phyloP scores from a whole-genome alignment of 1,140 invertebrate species.

The Venturia canescens region DNA sequence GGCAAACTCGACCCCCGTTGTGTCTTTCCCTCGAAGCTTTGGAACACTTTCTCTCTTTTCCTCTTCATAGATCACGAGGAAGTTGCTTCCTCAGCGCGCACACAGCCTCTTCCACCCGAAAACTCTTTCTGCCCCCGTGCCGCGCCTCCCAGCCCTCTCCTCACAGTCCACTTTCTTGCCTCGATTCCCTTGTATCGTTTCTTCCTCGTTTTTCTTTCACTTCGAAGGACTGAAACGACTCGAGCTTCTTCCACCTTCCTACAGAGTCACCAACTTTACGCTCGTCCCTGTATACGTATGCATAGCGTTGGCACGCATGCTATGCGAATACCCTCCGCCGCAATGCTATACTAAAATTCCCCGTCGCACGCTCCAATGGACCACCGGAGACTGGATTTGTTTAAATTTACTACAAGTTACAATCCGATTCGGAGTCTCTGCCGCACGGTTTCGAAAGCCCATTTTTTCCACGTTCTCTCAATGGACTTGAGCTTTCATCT shows the following conservation, averaged over 20 bases:
- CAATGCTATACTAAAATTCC: background rate
- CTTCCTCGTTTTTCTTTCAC: background rate
- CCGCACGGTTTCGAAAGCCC: no score
- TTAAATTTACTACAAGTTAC: no score
- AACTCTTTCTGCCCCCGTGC: conserved; percentile 18
- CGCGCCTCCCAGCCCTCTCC: background rate
- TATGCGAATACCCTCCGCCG: no score
- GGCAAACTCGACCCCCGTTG: background rate
- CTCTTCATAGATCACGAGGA: conserved; percentile 31
- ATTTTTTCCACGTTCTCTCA: no score
- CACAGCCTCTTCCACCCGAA: conserved; percentile 20
- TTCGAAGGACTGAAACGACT: background rate
- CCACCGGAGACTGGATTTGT: no score
- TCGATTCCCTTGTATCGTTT: background rate
- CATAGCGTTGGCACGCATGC: no score
- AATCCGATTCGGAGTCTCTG: no score
- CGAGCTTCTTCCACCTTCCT: background rate
- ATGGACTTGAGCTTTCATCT: no score
- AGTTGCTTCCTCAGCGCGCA: conserved; percentile 5
- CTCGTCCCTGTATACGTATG: background rate
- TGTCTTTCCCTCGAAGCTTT: background rate
- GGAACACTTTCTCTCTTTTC: conserved; percentile 9
- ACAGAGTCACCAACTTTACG: background rate
- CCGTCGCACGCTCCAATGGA: no score
- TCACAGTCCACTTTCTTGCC: background rate